These are phyloP conservation scores for Lycia hirtaria DNA, from an alignment of 2,888 invertebrate species.

Conservation along the genomic window DNA sequence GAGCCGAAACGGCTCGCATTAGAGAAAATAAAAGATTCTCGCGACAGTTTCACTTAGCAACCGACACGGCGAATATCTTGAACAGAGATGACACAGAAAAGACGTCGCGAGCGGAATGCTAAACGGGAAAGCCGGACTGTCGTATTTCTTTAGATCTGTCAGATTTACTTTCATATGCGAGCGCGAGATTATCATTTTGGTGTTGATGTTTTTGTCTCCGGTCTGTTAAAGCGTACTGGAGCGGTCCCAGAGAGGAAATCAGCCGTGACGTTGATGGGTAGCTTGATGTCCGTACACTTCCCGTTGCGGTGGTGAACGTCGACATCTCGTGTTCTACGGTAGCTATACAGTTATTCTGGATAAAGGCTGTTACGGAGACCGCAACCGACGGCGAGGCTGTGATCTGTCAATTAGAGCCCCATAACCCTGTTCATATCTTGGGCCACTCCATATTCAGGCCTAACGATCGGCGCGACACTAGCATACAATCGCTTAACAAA, in stretches of 20 bases:
- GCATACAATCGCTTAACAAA: conserved; percentile 33
- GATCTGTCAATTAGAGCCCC: conserved; percentile 77
- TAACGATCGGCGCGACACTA: conserved; percentile 55
- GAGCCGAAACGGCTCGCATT: conserved; percentile 80
- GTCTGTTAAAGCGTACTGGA: conserved; percentile 62
- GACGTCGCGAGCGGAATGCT: conserved; percentile 59
- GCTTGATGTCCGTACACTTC: conserved; percentile 58
- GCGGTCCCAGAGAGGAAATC: conserved; percentile 67
- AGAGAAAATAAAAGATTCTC: conserved; percentile 76
- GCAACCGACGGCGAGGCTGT: conserved; percentile 54
- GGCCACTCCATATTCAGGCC: conserved; percentile 52
- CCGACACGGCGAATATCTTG: conserved; percentile 71
- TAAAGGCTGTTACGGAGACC: conserved; percentile 70
- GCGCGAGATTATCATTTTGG: conserved; percentile 41
- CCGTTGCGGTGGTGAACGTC: conserved; percentile 66
- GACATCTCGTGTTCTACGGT: conserved; percentile 68
- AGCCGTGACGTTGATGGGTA: conserved; percentile 59
- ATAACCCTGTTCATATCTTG: conserved; percentile 71
- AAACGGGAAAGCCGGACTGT: conserved; percentile 55
- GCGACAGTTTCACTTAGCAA: conserved; percentile 77
- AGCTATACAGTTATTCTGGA: conserved; percentile 75
- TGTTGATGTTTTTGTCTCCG: conserved; percentile 57
- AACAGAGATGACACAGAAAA: conserved; percentile 73
- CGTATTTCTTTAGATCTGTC: conserved; percentile 42
- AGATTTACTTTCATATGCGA: conserved; percentile 58